These are phyloP conservation scores for Diadumene lineata DNA, from an alignment of 92 coral and sea anemone genomes.

Conservation along the genomic window DNA sequence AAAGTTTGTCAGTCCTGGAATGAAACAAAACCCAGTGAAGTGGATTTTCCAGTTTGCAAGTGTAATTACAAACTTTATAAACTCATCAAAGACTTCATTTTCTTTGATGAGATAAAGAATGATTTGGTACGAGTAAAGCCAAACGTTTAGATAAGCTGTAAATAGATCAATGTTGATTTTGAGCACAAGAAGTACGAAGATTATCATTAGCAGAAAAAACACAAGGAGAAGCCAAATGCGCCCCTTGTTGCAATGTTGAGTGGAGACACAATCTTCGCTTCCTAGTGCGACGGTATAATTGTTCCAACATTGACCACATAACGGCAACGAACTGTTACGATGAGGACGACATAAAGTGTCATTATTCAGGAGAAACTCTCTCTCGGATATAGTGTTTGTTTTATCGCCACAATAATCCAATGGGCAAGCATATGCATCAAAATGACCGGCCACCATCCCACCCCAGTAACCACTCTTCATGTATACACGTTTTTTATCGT, in stretches of 20 bases:
- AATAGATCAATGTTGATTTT: conserved; percentile 76
- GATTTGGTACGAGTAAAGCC: conserved; percentile 89
- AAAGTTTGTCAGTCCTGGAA: conserved; percentile 66
- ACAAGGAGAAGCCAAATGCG: conserved; percentile 68
- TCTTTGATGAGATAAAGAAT: conserved; percentile 57
- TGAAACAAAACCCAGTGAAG: conserved; percentile 57
- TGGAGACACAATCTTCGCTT: conserved; percentile 41
- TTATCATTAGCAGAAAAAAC: conserved; percentile 33
- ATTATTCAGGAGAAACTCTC: conserved; percentile 18
- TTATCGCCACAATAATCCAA: conserved; percentile 40
- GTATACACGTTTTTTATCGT: conserved; percentile 53
- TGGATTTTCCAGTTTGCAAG: conserved; percentile 63
- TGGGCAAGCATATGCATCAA: conserved; percentile 71
- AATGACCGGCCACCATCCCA: conserved; percentile 41
- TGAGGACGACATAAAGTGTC: conserved; percentile 43
- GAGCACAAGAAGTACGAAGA: conserved; percentile 65
- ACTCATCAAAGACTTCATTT: conserved; percentile 56
- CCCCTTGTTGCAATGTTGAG: conserved; percentile 31
- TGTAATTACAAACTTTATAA: conserved; percentile 69
- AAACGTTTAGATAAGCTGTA: conserved; percentile 76
- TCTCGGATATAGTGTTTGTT: conserved; percentile 3
- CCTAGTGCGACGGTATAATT: conserved; percentile 68
- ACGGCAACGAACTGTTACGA: conserved; percentile 48
- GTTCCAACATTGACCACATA: conserved; percentile 72
- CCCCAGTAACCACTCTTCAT: conserved; percentile 85